Evolutionary conservation across 2,113 vertebrate genomes (phyloP).

Genomic region (Abramis brama): DNA sequence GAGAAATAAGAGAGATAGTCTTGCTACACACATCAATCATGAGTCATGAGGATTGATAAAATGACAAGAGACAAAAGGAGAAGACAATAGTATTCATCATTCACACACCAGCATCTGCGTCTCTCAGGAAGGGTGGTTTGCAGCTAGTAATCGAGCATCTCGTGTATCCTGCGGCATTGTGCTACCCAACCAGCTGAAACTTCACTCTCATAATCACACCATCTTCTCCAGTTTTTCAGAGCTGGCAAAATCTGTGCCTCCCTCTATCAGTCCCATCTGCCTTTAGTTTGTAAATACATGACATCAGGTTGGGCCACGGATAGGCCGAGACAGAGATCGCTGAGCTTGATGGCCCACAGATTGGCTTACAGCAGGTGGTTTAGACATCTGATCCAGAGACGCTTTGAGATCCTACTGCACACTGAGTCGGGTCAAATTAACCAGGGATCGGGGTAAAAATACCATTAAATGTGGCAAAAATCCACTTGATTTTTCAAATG

Average conservation of each 20-base stretch:
- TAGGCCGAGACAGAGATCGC: background rate
- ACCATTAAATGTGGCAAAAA: background rate
- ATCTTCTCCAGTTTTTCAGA: background rate
- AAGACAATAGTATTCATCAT: slow-evolving; percentile 64
- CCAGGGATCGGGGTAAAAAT: background rate
- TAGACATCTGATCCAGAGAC: slow-evolving; percentile 25
- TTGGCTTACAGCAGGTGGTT: slow-evolving; percentile 38
- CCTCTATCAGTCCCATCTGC: slow-evolving; percentile 35
- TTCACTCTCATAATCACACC: slow-evolving; percentile 23
- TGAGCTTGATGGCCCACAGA: slow-evolving; percentile 10
- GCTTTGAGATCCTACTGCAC: background rate
- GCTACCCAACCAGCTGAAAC: slow-evolving; percentile 26
- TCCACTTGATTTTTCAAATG: background rate
- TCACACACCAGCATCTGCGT: slow-evolving; percentile 55
- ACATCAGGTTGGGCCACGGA: background rate
- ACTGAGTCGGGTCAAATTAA: slow-evolving; percentile 1
- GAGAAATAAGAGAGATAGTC: slow-evolving; percentile 9
- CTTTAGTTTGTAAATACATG: slow-evolving; percentile 25
- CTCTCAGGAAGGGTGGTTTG: slow-evolving; percentile 11
- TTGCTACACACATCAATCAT: slow-evolving; percentile 8
- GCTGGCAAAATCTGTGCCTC: slow-evolving; percentile 2
- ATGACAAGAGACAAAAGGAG: slow-evolving; percentile 47
- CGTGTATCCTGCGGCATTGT: background rate
- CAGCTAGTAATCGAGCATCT: slow-evolving; percentile 1
- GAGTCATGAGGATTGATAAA: slow-evolving; percentile 35